A percentile compares a stretch with the other conserved stretches of the same genome.
Evolutionary conservation across 2,797 vertebrate species (phyloP).

Genomic region (Acanthornis magna): DNA sequence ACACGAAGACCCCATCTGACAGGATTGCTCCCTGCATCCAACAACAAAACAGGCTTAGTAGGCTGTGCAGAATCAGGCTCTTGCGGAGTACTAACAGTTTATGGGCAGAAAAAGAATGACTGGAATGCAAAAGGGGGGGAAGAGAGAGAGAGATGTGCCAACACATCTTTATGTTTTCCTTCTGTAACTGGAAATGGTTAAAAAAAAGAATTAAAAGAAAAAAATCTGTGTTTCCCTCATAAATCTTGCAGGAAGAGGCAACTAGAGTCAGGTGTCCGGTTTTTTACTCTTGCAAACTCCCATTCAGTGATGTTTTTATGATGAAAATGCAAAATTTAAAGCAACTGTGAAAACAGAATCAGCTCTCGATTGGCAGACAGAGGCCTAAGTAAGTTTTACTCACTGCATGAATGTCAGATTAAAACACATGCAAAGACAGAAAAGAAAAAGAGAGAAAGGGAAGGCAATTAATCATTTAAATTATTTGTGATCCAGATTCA

Average conservation of each 20-base stretch:
- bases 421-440: background rate
- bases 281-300: background rate
- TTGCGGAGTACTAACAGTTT: constrained; percentile 24
- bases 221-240: background rate
- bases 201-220: background rate
- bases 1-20: constrained; percentile 47
- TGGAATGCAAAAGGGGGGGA: constrained; percentile 12
- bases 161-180: constrained; percentile 47
- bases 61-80: constrained; percentile 14
- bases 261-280: background rate
- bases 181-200: constrained; percentile 28
- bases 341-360: constrained; percentile 59
- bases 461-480: constrained; percentile 31
- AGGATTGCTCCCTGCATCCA: constrained; percentile 1
- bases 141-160: constrained; percentile 3
- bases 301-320: background rate
- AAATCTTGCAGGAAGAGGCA: background rate
- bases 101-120: constrained; percentile 57
- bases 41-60: background rate
- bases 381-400: constrained; percentile 14
- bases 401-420: background rate
- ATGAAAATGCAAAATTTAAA: constrained; percentile 50
- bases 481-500: constrained; percentile 5
- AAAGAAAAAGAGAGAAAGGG: background rate
- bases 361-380: background rate